A percentile compares a stretch with the other conserved stretches of the same genome.
Evolutionary conservation across 2,113 vertebrate genomes (phyloP).

Genomic region (Sula dactylatra): DNA sequence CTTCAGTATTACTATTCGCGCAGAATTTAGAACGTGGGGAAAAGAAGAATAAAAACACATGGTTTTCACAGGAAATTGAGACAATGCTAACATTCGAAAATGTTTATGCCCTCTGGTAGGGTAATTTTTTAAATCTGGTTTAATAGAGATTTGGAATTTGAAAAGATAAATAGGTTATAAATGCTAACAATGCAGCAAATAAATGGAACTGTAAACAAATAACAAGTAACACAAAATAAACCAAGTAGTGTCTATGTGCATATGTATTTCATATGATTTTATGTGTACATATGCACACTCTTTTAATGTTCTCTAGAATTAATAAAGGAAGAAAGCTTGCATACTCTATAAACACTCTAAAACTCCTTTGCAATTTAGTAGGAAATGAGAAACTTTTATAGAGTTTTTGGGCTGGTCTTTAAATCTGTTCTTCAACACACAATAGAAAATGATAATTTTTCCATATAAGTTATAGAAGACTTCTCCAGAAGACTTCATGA

Average conservation of each 20-base stretch:
- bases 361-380: neutral
- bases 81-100: conserved; percentile 33
- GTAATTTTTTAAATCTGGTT: conserved; percentile 27
- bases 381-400: conserved; percentile 6
- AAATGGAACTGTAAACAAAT: conserved; percentile 26
- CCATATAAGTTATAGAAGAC: neutral
- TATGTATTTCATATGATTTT: conserved; percentile 24
- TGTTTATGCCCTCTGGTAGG: conserved; percentile 36
- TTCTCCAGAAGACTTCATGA: neutral
- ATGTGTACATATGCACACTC: neutral
- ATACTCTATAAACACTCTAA: neutral
- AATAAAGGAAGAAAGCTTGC: neutral
- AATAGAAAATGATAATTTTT: neutral
- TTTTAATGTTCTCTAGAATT: neutral
- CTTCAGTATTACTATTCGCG: neutral
- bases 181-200: neutral
- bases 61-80: conserved; percentile 47
- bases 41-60: conserved; percentile 46
- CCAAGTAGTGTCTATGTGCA: neutral
- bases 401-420: neutral
- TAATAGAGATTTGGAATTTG: conserved; percentile 20
- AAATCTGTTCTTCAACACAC: neutral
- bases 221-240: conserved; percentile 38
- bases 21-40: conserved; percentile 20
- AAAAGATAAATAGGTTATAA: conserved; percentile 42